Conservation (phyloP, 2,888 invertebrate genomes). For the Heliconius sara region DNA sequence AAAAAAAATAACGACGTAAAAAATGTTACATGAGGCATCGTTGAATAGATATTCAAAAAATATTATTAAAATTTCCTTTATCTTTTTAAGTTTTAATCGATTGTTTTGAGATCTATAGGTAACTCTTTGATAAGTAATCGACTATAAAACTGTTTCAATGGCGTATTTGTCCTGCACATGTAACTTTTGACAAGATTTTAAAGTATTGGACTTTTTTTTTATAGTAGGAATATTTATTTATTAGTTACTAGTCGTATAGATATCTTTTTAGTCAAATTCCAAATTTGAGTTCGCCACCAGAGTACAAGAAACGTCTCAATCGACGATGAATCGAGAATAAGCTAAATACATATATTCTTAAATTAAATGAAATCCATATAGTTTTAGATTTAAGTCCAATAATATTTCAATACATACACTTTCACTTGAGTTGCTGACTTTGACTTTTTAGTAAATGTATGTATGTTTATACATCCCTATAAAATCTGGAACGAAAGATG, state of each 20-base stretch:
- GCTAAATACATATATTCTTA: too few species aligned
- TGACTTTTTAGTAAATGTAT: neutral
- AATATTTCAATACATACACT: neutral
- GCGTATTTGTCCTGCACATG: neutral
- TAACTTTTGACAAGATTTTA: neutral
- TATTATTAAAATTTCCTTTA: too few species aligned
- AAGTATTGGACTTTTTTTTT: neutral
- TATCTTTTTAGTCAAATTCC: neutral
- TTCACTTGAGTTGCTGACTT: neutral
- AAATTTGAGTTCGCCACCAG: neutral
- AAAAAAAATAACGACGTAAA: too few species aligned
- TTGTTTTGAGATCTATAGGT: too few species aligned
- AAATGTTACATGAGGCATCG: too few species aligned
- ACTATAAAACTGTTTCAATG: too few species aligned
- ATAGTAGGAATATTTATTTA: neutral
- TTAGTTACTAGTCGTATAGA: neutral
- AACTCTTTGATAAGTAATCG: too few species aligned
- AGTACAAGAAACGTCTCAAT: neutral
- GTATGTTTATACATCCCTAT: neutral
- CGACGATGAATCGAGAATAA: too few species aligned
- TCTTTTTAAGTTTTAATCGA: too few species aligned
- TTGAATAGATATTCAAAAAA: too few species aligned
- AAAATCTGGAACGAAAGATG: conserved; percentile 28
- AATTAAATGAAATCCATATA: too few species aligned
- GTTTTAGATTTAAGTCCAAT: neutral